Evolutionary conservation across 2,113 vertebrate species (phyloP), one percentile per base, ranked within the genome.

Genomic region (Neofelis nebulosa): DNA sequence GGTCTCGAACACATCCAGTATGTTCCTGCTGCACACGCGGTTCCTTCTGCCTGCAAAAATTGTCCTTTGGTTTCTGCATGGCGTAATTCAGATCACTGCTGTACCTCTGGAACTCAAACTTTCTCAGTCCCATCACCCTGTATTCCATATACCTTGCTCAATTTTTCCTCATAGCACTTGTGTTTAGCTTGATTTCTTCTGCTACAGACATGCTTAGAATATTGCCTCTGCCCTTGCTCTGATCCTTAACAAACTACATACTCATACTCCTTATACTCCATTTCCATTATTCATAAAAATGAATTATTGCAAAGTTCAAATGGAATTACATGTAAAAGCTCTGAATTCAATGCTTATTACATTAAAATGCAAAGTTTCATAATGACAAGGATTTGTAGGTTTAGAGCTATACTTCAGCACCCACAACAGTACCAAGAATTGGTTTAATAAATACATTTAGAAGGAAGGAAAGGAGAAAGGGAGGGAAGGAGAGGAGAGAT

Each of bases 311-410:
- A 21, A n/a, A 55, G 23, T 65, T 80, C 36, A 68, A 89, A 36
- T 29, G 27, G 27, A 66, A 92, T 96, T 65, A 91, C 29, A 73
- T 55, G 13, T 50, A 68, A 83, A 68, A 74, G 41, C 38, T 82
- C 27, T 33, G 52, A 92, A 90, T 15, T 73, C 57, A 92, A 48
- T 52, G 52, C 29, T 57, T 80, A 61, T 73, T 16, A 81, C 31
- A 61, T 48, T 91, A 94, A 83, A 94, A 92, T 65, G 11, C 50
- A 92, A 71, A 71, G n/a, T 92, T 82, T 78, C 83, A 78, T 6
- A 92, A 61, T 12, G 18, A 16, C 57, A 78, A 92, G 38, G 0
- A 57, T 38, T 73, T 91, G 2, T 52, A 57, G 2, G 38, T 50
- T 76, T 91, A 90, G 89, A 66, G 12, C 29, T 81, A 23, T n/a